Conservation (phyloP, 2,113 vertebrate species). For the Phocoena sinus region DNA sequence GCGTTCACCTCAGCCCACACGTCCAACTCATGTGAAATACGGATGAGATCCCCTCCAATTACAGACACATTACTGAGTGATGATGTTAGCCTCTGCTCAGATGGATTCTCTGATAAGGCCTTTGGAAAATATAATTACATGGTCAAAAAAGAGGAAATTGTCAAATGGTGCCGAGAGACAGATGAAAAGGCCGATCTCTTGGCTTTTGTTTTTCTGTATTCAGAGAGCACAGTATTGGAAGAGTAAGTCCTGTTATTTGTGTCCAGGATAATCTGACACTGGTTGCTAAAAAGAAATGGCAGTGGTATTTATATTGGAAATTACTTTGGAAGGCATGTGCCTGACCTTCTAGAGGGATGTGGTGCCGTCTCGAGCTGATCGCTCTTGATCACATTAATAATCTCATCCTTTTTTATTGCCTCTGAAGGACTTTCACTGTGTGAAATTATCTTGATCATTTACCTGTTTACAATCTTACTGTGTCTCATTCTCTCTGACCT, state of each 20-base stretch:
- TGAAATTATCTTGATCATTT: neutral
- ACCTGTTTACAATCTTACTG: neutral
- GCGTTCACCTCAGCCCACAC: neutral
- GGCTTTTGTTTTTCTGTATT: constrained; percentile 28
- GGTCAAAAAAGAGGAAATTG: constrained; percentile 36
- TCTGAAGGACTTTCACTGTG: neutral
- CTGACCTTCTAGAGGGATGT: neutral
- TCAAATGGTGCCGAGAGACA: neutral
- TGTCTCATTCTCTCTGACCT: neutral
- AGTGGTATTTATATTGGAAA: neutral
- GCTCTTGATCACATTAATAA: neutral
- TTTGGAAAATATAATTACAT: constrained; percentile 36
- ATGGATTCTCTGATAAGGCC: constrained; percentile 11
- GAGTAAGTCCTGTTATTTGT: neutral
- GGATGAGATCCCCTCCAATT: constrained; percentile 52
- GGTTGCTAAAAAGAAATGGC: neutral
- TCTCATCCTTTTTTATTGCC: neutral
- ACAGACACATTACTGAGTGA: neutral
- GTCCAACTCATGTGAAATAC: constrained; percentile 30
- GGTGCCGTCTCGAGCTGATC: fast-evolving
- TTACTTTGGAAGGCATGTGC: neutral
- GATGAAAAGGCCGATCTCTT: neutral
- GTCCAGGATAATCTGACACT: neutral
- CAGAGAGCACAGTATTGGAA: neutral
- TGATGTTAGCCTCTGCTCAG: constrained; percentile 22